Percentiles rank a stretch among this genome's conserved stretches.
Conservation (phyloP, 2,888 invertebrate genomes). For the Oeneis ivallda region DNA sequence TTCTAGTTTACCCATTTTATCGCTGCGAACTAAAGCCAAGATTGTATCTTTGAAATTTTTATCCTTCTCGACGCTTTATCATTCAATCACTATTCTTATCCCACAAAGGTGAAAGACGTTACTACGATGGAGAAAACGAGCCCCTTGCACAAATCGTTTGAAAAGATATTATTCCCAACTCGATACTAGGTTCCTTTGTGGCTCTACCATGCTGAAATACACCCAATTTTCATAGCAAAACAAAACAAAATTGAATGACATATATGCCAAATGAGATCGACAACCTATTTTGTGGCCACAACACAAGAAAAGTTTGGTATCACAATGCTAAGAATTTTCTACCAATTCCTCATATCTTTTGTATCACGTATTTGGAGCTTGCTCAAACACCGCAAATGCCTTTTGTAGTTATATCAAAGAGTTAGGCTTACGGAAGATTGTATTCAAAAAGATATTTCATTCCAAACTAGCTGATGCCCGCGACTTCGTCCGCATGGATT, state of each 20-base stretch:
- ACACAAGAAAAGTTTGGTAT: slow-evolving; percentile 13
- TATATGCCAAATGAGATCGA: slow-evolving; percentile 2
- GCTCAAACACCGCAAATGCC: slow-evolving; percentile 3
- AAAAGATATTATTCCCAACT: slow-evolving; percentile 13
- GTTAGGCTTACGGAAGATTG: background rate
- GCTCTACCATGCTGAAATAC: background rate
- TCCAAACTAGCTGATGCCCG: no score
- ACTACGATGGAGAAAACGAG: slow-evolving; percentile 11
- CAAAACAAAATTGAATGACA: slow-evolving; percentile 11
- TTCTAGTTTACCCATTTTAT: background rate
- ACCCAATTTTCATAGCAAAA: background rate
- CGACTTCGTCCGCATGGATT: no score
- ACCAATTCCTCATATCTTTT: slow-evolving; percentile 11
- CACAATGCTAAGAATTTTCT: slow-evolving; percentile 16
- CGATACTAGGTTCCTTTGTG: slow-evolving; percentile 8
- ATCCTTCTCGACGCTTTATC: slow-evolving; percentile 3
- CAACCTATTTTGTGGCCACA: slow-evolving; percentile 11
- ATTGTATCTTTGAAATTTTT: slow-evolving; percentile 12
- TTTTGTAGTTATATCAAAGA: slow-evolving; percentile 15
- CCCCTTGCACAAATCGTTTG: slow-evolving; percentile 12
- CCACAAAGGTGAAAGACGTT: slow-evolving; percentile 15
- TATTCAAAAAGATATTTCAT: background rate
- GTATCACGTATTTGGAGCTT: slow-evolving; percentile 9
- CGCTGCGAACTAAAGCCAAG: slow-evolving; percentile 1
- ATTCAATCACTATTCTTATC: slow-evolving; percentile 16